A percentile compares a stretch with the other conserved stretches of the same genome.
These are phyloP conservation scores for Halocaridina rubra DNA, from an alignment of 2,888 invertebrate species.

Conservation along the genomic window DNA sequence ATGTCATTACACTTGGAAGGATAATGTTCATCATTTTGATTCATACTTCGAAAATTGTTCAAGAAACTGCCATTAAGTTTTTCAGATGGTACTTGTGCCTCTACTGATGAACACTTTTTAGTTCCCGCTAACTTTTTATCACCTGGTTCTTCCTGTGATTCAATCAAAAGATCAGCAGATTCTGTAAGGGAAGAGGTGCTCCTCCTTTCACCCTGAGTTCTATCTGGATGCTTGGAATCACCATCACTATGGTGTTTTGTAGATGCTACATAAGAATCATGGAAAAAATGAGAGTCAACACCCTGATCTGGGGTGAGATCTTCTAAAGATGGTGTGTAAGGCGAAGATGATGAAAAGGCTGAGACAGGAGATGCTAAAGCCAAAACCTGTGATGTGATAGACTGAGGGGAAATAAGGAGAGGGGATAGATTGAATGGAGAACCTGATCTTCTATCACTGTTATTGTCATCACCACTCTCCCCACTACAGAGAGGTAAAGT, in stretches of 20 bases:
- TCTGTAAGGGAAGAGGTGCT: slow-evolving; percentile 36
- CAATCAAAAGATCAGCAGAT: slow-evolving; percentile 17
- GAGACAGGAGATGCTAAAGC: slow-evolving; percentile 53
- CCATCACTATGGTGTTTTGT: not conserved
- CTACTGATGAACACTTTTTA: not conserved
- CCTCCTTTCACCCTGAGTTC: slow-evolving; percentile 1
- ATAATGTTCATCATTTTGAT: not conserved
- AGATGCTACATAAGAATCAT: not conserved
- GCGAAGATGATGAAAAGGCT: slow-evolving; percentile 45
- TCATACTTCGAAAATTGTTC: not conserved
- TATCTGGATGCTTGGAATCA: not conserved
- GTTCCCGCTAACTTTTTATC: not conserved
- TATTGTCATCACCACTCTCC: not conserved
- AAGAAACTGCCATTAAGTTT: not conserved
- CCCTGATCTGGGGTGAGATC: slow-evolving; percentile 7
- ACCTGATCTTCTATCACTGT: not conserved
- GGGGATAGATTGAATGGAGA: not conserved
- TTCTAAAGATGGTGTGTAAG: slow-evolving; percentile 40
- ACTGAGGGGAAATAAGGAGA: slow-evolving; percentile 29
- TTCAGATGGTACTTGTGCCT: not conserved
- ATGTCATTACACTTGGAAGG: not conserved
- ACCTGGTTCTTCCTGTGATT: not conserved
- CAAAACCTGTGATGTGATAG: slow-evolving; percentile 54
- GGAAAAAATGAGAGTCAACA: slow-evolving; percentile 11
- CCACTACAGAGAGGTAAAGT: not conserved